These are phyloP conservation scores for Meteorus cinctellus DNA, from an alignment of 2,888 invertebrate genomes.

Conservation along the genomic window DNA sequence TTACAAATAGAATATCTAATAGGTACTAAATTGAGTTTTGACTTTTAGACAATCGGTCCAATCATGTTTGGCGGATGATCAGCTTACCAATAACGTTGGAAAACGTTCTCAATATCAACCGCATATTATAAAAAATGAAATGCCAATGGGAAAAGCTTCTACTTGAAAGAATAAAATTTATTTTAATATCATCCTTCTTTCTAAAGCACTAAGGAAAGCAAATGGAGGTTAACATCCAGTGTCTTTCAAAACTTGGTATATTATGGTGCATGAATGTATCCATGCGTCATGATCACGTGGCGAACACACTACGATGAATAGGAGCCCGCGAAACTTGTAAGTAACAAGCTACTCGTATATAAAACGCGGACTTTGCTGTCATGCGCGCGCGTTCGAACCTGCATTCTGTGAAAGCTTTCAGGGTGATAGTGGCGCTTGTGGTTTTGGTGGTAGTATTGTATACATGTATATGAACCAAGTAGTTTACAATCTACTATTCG, in stretches of 20 bases:
- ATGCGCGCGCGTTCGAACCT: background rate
- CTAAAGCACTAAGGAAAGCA: too few species aligned
- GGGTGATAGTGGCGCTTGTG: slow-evolving; percentile 49
- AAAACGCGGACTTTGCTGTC: background rate
- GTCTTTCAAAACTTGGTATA: background rate
- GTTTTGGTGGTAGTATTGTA: slow-evolving; percentile 36
- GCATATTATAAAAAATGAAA: too few species aligned
- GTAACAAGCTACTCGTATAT: background rate
- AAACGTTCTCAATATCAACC: too few species aligned
- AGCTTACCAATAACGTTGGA: too few species aligned
- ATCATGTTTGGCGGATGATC: too few species aligned
- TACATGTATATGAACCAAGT: slow-evolving; percentile 23
- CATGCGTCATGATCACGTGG: slow-evolving; percentile 27
- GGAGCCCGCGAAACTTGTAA: slow-evolving; percentile 46
- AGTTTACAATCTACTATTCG: slow-evolving; percentile 45
- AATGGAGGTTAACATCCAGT: too few species aligned
- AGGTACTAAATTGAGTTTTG: too few species aligned
- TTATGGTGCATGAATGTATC: background rate
- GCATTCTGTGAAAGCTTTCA: slow-evolving; percentile 44
- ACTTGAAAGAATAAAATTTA: too few species aligned
- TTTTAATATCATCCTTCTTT: too few species aligned
- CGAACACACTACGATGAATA: slow-evolving; percentile 46
- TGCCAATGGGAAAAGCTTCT: too few species aligned
- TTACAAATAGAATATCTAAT: too few species aligned
- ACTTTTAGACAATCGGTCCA: too few species aligned